Evolutionary conservation across 35 echinoderm and acorn worm genomes (phyloP), one percentile per base, ranked within the genome.

Genomic region (Apostichopus japonicus): DNA sequence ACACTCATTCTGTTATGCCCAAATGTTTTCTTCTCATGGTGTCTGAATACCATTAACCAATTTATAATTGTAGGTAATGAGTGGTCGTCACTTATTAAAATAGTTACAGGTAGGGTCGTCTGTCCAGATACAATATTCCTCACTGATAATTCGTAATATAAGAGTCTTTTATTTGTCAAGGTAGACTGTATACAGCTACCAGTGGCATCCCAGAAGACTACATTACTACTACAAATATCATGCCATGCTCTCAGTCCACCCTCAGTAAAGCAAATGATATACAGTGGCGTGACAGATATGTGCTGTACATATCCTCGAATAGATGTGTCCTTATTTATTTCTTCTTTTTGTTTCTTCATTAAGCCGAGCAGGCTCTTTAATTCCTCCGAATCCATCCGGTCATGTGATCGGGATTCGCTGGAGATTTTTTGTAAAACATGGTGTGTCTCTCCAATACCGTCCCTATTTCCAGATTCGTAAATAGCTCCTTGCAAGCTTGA

Each of bases 181-280:
- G 90, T 57, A 8, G 90, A 92, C n/a, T 81, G 44, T 56, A 92
- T 62, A 62, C 76, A 92, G 7, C 90, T 59, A 9, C 54, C 90
- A 53, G 90, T 92, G n/a, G 90, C 90, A 58, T 92, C 90, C 90
- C 90, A 92, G 24, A 92, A 92, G 4, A 81, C 90, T 13, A 59
- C 52, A 33, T 63, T 55, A 24, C 59, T 79, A 44, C 22, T 10
- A 57, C n/a, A n/a, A n/a, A n/a, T n/a, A n/a, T n/a, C n/a, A n/a
- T n/a, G n/a, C n/a, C n/a, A n/a, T n/a, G n/a, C n/a, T n/a, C n/a
- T n/a, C n/a, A n/a, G n/a, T n/a, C n/a, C n/a, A n/a, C n/a, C n/a
- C n/a, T n/a, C n/a, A n/a, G n/a, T n/a, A n/a, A n/a, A n/a, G 24
- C 53, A 92, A 19, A 92, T 92, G 51, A 80, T 19, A 33, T 23